Evolutionary conservation across 1,140 invertebrate species (phyloP).

Genomic region (Eumeta japonica): DNA sequence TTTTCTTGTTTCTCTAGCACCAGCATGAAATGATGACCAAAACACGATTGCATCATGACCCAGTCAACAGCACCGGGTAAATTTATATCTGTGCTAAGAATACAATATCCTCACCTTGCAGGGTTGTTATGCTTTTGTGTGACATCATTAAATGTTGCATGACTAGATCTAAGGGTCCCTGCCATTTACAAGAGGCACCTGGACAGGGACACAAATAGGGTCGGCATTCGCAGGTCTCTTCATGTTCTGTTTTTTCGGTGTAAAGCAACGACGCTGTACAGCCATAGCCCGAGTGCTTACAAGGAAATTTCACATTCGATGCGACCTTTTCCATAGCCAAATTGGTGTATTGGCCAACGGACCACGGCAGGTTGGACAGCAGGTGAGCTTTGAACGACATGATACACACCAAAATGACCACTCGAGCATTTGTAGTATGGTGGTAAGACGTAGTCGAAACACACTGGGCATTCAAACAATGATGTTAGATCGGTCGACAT

Average conservation of each 20-base stretch:
- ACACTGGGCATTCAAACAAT: too few species aligned
- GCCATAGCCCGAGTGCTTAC: not conserved
- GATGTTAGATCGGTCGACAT: not conserved
- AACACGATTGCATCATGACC: too few species aligned
- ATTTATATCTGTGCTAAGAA: constrained; percentile 1
- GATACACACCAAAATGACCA: too few species aligned
- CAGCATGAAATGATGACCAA: too few species aligned
- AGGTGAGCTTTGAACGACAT: not conserved
- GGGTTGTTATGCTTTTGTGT: not conserved
- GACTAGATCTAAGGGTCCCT: not conserved
- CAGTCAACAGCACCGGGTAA: not conserved
- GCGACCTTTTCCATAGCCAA: too few species aligned
- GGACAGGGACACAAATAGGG: not conserved
- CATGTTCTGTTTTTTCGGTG: not conserved
- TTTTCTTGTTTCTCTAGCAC: too few species aligned
- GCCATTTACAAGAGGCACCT: not conserved
- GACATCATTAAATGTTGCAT: not conserved
- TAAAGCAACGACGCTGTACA: not conserved
- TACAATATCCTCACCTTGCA: not conserved
- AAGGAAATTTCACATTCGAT: not conserved
- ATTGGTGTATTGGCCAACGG: not conserved
- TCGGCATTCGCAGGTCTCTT: not conserved
- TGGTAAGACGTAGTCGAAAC: not conserved
- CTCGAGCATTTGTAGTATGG: too few species aligned
- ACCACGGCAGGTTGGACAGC: not conserved